Conservation (phyloP, 2,113 vertebrate genomes). For the Montifringilla adamsi region DNA sequence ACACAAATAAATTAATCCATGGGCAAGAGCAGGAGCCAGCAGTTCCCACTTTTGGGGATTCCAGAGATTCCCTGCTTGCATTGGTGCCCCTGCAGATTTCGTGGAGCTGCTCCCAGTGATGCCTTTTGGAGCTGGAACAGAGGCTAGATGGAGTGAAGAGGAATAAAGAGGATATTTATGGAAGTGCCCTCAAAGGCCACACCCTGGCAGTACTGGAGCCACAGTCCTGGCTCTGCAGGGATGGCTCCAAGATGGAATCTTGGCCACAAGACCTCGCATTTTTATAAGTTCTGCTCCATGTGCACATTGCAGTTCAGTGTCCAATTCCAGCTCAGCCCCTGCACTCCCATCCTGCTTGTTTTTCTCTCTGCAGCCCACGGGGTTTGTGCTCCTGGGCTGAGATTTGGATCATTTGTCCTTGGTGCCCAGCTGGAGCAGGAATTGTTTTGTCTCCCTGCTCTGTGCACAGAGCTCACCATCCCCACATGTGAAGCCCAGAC, state of each 20-base stretch:
- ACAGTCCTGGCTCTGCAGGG: not conserved
- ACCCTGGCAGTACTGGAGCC: not conserved
- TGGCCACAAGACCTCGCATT: not conserved
- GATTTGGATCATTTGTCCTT: not conserved
- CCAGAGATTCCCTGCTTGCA: rapidly evolving
- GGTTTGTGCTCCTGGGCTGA: not conserved
- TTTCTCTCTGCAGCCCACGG: not conserved
- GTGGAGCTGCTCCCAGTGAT: not conserved
- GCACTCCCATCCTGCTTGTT: not conserved
- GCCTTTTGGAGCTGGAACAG: not conserved
- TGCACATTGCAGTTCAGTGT: not conserved
- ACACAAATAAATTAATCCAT: not conserved
- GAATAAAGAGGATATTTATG: not conserved
- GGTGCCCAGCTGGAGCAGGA: not conserved
- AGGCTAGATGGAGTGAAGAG: not conserved
- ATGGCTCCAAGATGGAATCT: not conserved
- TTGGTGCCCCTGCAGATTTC: not conserved
- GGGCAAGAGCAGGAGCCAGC: not conserved
- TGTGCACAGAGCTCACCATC: not conserved
- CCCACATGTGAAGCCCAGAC: not conserved
- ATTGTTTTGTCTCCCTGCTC: not conserved
- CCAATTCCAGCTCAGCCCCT: not conserved
- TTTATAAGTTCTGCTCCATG: not conserved
- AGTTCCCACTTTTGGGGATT: not conserved
- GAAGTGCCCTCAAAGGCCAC: not conserved